Base-by-base conservation (phyloP, 2,797 vertebrate species). In the Acropternis orthonyx region DNA sequence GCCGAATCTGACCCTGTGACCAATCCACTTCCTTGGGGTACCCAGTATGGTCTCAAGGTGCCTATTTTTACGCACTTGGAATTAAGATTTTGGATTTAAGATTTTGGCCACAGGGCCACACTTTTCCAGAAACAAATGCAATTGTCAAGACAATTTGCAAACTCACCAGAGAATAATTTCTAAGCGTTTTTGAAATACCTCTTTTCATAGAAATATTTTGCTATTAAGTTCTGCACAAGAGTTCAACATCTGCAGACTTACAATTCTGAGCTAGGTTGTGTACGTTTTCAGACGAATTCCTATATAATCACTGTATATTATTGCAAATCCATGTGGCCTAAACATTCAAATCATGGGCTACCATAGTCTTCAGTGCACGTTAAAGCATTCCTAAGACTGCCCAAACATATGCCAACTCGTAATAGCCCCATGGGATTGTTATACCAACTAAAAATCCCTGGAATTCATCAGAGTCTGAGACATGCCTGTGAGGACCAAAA, bases 381-480 rank as follows among this genome's bases (percentile, higher is more conserved):
- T 76, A 74, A 51, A 92, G 48, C 44, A 56, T 68, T 91, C 36
- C 27, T 43, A 85, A 77, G 37, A 43, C 72, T 74, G 72, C 81
- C 59, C 14, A 0, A 89, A 79, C 27, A 79, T 85, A 76, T 28
- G 73, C 26, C 69, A 88, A 56, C 74, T 85, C 1, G 0, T 67
- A 91, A 87, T 13, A 92, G 65, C 43, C 58, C 52, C 74, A 39
- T 0, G 51, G 81, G 91, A 91, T 37, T 71, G 48, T 54, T 80
- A 32, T 14, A 91, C 71, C 88, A 94, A 93, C 91, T 93, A 95
- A 95, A 93, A 93, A 91, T 72, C 78, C 52, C 63, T 85, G 92
- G 92, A 96, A 96, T 93, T 89, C 91, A 96, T 36, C 2, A 2
- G 89, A 93, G 94, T 74, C 84, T 83, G 67, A 95, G 93, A 92